Conservation (phyloP, 2,888 invertebrate species). For the Phragmatobia fuliginosa region DNA sequence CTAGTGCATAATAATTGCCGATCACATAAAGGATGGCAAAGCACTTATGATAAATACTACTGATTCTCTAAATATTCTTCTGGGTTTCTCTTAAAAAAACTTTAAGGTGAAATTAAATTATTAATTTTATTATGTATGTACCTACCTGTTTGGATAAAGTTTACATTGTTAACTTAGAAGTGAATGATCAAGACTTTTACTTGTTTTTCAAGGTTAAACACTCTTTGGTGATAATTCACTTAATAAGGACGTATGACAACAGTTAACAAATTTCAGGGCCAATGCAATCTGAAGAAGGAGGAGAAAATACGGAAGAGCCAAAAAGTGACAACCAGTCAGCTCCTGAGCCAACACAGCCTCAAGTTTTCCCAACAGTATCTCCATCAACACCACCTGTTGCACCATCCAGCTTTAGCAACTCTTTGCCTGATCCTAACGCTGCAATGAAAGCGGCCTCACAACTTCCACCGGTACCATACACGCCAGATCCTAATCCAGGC, state of each 20-base stretch:
- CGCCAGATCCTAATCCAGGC: slow-evolving; percentile 81
- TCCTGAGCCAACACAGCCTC: slow-evolving; percentile 50
- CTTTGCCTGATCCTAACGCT: slow-evolving; percentile 74
- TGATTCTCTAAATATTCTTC: too few relatives aligned
- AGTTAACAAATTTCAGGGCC: slow-evolving; percentile 82
- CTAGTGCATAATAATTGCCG: too few relatives aligned
- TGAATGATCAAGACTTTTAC: not conserved
- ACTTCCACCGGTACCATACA: slow-evolving; percentile 81
- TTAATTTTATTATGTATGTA: not conserved
- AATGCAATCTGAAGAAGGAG: slow-evolving; percentile 84
- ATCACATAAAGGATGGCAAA: too few relatives aligned
- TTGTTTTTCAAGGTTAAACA: not conserved
- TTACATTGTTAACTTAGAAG: not conserved
- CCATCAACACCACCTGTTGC: slow-evolving; percentile 68
- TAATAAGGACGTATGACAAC: not conserved
- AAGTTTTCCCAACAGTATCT: slow-evolving; percentile 60
- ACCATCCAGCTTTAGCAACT: slow-evolving; percentile 72
- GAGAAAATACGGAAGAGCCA: slow-evolving; percentile 62
- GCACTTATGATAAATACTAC: too few relatives aligned
- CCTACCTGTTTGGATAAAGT: not conserved
- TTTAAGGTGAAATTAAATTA: too few relatives aligned
- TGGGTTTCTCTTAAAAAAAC: too few relatives aligned
- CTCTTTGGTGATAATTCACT: not conserved
- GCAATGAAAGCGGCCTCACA: slow-evolving; percentile 78
- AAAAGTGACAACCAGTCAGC: slow-evolving; percentile 41